A percentile compares a stretch with the other conserved stretches of the same genome.
Evolutionary conservation across 64 coral and sea anemone genomes (phyloP).

Genomic region (Dendrophyllia cribrosa): DNA sequence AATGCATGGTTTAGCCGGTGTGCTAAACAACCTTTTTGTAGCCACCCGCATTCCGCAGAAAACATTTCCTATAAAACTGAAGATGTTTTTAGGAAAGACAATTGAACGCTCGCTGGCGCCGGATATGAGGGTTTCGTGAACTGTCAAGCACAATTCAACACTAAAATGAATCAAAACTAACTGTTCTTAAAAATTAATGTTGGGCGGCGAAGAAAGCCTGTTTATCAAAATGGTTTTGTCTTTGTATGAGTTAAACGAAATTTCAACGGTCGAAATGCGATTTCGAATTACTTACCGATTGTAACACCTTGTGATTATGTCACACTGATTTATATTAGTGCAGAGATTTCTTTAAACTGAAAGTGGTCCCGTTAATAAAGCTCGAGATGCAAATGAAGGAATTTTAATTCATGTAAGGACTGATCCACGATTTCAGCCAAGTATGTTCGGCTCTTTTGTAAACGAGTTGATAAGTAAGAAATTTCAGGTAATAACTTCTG

Average conservation of each 20-base stretch:
- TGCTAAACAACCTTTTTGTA: background rate
- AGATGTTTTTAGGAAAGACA: background rate
- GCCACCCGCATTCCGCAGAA: background rate
- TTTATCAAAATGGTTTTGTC: background rate
- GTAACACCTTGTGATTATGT: conserved; percentile 14
- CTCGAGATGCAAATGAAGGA: background rate
- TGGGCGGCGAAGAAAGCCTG: background rate
- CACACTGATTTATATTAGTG: background rate
- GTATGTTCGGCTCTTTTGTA: background rate
- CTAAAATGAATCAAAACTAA: background rate
- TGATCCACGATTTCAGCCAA: too few species aligned
- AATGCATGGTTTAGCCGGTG: conserved; percentile 2
- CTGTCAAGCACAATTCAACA: background rate
- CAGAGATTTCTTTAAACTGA: background rate
- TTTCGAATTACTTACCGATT: background rate
- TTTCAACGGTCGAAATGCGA: background rate
- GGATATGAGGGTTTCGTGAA: background rate
- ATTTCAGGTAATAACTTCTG: too few species aligned
- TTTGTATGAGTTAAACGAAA: background rate
- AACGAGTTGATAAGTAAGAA: too few species aligned
- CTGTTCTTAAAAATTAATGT: background rate
- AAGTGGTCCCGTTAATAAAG: background rate
- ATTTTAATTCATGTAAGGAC: too few species aligned
- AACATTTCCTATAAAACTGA: background rate
- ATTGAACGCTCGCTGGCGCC: background rate